Conservation (phyloP, 2,888 invertebrate species). For the Drosophila paracracens region DNA sequence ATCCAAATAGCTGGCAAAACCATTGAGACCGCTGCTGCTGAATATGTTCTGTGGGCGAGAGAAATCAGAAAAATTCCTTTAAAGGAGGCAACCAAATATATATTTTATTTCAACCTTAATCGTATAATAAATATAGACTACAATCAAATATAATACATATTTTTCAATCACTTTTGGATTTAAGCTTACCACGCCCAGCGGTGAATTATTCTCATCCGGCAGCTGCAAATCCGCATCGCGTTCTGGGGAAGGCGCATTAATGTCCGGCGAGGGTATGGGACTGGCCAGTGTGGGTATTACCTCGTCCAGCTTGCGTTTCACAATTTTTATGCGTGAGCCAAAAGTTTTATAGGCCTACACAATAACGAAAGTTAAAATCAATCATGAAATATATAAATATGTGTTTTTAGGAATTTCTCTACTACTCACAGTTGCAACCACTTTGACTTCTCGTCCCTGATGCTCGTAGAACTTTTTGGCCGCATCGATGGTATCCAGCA, state of each 20-base stretch:
- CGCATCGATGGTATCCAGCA: constrained; percentile 91
- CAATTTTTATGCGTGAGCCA: constrained; percentile 93
- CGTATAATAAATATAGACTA: neutral
- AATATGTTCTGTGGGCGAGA: constrained; percentile 75
- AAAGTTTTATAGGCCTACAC: constrained; percentile 96
- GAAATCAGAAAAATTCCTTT: constrained; percentile 25
- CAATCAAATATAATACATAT: neutral
- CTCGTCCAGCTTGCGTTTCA: constrained; percentile 94
- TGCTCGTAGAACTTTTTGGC: constrained; percentile 95
- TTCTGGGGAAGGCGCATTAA: constrained; percentile 91
- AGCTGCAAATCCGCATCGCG: constrained; percentile 93
- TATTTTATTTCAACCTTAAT: constrained; percentile 19
- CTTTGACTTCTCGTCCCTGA: constrained; percentile 97
- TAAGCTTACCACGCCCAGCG: constrained; percentile 70
- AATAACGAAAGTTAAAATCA: neutral
- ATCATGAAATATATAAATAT: neutral
- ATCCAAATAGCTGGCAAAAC: constrained; percentile 88
- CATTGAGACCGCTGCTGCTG: constrained; percentile 85
- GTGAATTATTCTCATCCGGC: constrained; percentile 86
- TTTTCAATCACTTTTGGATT: neutral
- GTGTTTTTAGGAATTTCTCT: rapidly evolving
- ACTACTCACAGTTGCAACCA: constrained; percentile 95
- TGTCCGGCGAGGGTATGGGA: constrained; percentile 87
- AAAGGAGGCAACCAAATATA: constrained; percentile 18
- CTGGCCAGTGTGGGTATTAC: constrained; percentile 90